These are phyloP conservation scores for Corythucha ciliata DNA, from an alignment of 2,888 invertebrate species.

Conservation along the genomic window DNA sequence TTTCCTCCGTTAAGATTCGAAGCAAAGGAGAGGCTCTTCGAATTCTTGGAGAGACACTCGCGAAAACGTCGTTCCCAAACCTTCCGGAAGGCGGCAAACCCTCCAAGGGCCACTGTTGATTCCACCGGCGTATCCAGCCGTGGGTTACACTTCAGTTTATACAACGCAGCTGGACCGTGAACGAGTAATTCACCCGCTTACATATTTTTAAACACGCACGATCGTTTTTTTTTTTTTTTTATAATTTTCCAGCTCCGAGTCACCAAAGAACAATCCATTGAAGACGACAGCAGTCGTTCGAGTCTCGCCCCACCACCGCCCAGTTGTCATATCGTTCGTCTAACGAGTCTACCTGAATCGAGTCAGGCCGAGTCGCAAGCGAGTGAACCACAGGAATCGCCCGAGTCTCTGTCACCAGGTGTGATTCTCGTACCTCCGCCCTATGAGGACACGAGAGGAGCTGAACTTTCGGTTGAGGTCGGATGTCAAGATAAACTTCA, in stretches of 20 bases:
- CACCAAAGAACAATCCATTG: constrained; percentile 28
- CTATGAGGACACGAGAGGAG: constrained; percentile 33
- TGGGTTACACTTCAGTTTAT: constrained; percentile 35
- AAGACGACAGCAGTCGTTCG: constrained; percentile 28
- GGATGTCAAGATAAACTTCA: constrained; percentile 31
- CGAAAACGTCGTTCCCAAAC: constrained; percentile 28
- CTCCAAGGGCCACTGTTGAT: constrained; percentile 34
- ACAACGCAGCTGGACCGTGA: constrained; percentile 34
- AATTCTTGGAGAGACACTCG: constrained; percentile 31
- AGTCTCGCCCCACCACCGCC: constrained; percentile 14
- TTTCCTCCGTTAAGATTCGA: constrained; percentile 19
- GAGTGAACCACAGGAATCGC: constrained; percentile 28
- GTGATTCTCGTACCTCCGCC: constrained; percentile 37
- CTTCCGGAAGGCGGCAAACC: constrained; percentile 31
- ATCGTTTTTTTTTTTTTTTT: neutral
- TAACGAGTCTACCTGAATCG: constrained; percentile 23
- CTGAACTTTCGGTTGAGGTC: no score
- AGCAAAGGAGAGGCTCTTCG: constrained; percentile 28
- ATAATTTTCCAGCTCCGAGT: constrained; percentile 24
- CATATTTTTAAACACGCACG: neutral
- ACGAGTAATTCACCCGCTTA: constrained; percentile 21
- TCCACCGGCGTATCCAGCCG: constrained; percentile 35
- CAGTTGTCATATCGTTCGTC: constrained; percentile 9
- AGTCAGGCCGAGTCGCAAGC: constrained; percentile 14
- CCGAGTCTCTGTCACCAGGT: constrained; percentile 36